Evolutionary conservation across 2,888 invertebrate genomes (phyloP).

Genomic region (Beris chalybata): DNA sequence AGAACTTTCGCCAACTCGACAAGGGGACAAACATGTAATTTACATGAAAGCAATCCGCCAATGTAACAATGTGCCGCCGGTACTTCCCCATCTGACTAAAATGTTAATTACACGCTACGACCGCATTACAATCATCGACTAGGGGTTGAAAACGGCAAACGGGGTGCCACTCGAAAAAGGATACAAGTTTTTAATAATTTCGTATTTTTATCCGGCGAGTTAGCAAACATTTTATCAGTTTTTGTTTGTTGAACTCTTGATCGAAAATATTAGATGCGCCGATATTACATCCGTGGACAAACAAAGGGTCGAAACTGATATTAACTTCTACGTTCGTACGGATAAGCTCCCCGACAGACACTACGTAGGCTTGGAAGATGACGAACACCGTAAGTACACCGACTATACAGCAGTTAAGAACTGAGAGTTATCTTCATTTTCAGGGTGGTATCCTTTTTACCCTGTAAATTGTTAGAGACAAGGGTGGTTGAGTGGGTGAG

Average conservation of each 20-base stretch:
- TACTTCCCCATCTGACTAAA: constrained; percentile 30
- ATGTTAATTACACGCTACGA: constrained; percentile 40
- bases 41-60: constrained; percentile 35
- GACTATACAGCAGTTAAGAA: too few species aligned
- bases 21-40: constrained; percentile 31
- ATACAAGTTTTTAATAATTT: constrained; percentile 30
- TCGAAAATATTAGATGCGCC: constrained; percentile 49
- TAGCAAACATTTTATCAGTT: constrained; percentile 35
- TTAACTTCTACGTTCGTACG: neutral
- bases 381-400: too few species aligned
- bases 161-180: constrained; percentile 28
- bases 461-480: too few species aligned
- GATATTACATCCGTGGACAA: constrained; percentile 43
- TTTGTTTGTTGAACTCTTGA: constrained; percentile 50
- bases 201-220: constrained; percentile 18
- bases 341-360: too few species aligned
- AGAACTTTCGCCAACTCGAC: neutral
- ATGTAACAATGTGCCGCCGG: constrained; percentile 21
- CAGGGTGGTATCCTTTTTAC: too few species aligned
- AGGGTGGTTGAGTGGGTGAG: too few species aligned
- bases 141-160: constrained; percentile 1
- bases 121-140: constrained; percentile 36
- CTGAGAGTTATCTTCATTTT: too few species aligned
- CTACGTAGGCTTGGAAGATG: too few species aligned
- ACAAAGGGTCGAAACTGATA: constrained; percentile 35